Conservation (phyloP, 2,888 invertebrate genomes). For the Drosophila villosipedis region DNA sequence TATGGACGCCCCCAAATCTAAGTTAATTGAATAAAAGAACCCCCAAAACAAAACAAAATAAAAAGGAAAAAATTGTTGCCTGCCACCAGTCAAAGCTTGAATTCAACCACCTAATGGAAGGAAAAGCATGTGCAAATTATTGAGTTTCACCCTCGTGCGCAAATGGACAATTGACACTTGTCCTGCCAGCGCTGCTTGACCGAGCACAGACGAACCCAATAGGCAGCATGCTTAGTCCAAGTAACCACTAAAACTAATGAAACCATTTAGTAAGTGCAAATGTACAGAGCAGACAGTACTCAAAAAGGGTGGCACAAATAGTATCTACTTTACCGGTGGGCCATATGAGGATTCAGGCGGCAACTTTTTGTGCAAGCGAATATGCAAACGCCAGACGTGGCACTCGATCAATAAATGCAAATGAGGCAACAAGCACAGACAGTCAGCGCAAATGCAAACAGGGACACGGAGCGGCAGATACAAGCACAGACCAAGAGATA, state of each 20-base stretch:
- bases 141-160: slow-evolving; percentile 59
- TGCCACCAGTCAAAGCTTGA: neutral
- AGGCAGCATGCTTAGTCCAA: slow-evolving; percentile 42
- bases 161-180: slow-evolving; percentile 73
- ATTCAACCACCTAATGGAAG: slow-evolving; percentile 25
- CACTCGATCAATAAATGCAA: slow-evolving; percentile 71
- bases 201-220: slow-evolving; percentile 30
- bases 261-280: slow-evolving; percentile 73
- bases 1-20: slow-evolving; percentile 50
- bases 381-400: slow-evolving; percentile 32
- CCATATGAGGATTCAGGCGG: slow-evolving; percentile 34
- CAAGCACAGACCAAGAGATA: slow-evolving; percentile 7
- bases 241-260: slow-evolving; percentile 77
- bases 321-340: slow-evolving; percentile 2
- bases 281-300: slow-evolving; percentile 24
- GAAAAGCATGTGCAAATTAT: slow-evolving; percentile 54
- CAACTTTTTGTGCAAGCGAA: slow-evolving; percentile 24
- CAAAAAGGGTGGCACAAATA: slow-evolving; percentile 45
- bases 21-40: slow-evolving; percentile 67
- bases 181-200: slow-evolving; percentile 49
- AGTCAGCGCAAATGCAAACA: neutral
- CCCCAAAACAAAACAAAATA: neutral
- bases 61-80: neutral
- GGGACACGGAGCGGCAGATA: neutral
- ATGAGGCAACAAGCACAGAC: slow-evolving; percentile 32